A percentile compares a stretch with the other conserved stretches of the same genome.
Evolutionary conservation across 2,888 invertebrate species (phyloP).

Genomic region (Volucella zonaria): DNA sequence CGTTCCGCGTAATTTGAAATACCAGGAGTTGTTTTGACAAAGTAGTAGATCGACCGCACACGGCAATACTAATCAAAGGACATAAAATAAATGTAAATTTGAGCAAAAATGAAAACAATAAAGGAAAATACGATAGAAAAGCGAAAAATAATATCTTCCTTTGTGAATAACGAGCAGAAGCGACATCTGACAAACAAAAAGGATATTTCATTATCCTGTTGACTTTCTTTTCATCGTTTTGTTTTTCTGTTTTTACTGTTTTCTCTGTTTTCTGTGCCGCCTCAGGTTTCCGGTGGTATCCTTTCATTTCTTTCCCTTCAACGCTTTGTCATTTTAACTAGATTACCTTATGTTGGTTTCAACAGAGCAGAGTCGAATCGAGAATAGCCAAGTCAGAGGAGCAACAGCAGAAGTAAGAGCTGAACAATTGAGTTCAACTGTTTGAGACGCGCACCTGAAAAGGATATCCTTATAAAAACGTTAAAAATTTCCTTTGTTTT

Average conservation of each 20-base stretch:
- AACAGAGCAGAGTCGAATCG: background rate
- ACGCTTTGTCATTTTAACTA: conserved; percentile 49
- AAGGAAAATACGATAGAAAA: conserved; percentile 24
- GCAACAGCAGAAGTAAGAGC: background rate
- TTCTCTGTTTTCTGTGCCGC: background rate
- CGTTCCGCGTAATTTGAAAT: too few relatives aligned
- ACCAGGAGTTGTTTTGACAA: too few relatives aligned
- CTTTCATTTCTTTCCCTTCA: background rate
- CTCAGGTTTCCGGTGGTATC: too few relatives aligned
- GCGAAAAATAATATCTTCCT: conserved; percentile 58
- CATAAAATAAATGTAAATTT: too few relatives aligned
- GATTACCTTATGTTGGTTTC: conserved; percentile 47
- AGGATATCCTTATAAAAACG: conserved; percentile 51
- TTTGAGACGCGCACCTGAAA: conserved; percentile 54
- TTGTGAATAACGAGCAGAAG: conserved; percentile 45
- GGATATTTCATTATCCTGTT: conserved; percentile 67
- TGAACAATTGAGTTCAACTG: conserved; percentile 32
- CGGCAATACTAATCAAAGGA: too few relatives aligned
- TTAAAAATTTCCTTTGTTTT: conserved; percentile 44
- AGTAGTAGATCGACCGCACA: too few relatives aligned
- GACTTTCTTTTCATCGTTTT: conserved; percentile 46
- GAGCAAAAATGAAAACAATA: conserved; percentile 6
- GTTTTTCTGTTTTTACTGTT: conserved; percentile 18
- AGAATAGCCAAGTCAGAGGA: conserved; percentile 1
- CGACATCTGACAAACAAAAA: conserved; percentile 58